A percentile compares a stretch with the other conserved stretches of the same genome.
Evolutionary conservation across 2,113 vertebrate genomes (phyloP).

Genomic region (Nesogale talazaci): DNA sequence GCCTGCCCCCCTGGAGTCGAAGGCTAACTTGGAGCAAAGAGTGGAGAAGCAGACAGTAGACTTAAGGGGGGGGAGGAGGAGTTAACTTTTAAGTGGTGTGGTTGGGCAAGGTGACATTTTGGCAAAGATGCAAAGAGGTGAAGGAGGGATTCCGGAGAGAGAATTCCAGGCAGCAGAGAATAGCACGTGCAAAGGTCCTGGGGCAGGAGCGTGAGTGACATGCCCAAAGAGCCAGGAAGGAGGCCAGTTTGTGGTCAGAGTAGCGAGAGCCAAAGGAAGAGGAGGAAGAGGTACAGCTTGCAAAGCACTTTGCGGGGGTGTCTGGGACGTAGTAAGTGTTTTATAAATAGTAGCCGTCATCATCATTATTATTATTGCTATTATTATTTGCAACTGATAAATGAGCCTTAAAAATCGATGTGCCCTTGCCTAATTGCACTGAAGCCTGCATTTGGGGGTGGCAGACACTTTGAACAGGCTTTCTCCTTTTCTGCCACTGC

Average conservation of each 20-base stretch:
- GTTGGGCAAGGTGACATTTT: background rate
- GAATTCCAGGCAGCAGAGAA: background rate
- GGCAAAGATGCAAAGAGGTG: background rate
- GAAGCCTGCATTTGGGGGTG: background rate
- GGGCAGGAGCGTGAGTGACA: background rate
- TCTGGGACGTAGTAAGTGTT: background rate
- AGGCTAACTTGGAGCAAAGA: background rate
- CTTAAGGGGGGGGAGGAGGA: background rate
- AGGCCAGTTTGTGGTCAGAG: background rate
- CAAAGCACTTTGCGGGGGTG: background rate
- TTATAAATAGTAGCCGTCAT: conserved; percentile 21
- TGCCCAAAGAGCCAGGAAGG: background rate
- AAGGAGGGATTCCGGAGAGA: background rate
- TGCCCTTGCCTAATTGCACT: background rate
- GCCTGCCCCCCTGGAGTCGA: background rate
- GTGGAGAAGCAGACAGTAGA: background rate
- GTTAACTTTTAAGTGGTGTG: background rate
- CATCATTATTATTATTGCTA: background rate
- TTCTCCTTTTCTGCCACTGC: background rate
- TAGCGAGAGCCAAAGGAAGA: background rate
- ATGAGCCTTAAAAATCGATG: background rate
- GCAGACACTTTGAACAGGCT: background rate
- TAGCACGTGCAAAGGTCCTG: conserved; percentile 45
- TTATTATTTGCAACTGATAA: conserved; percentile 36
- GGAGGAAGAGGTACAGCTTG: background rate